A percentile compares a stretch with the other conserved stretches of the same genome.
Conservation (phyloP, 2,888 invertebrate species). For the Phorcus lineatus region DNA sequence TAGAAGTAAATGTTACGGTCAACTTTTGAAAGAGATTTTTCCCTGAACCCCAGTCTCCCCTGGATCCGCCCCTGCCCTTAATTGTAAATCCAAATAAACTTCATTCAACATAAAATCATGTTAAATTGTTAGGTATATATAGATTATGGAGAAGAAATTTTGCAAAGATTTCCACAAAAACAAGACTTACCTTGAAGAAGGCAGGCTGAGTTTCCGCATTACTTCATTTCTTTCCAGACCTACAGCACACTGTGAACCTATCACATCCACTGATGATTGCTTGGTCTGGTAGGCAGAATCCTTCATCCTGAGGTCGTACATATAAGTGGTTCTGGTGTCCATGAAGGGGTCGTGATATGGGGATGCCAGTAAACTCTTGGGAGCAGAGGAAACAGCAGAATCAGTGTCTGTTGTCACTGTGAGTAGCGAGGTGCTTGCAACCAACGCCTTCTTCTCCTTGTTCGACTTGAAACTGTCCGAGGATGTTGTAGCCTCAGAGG, state of each 20-base stretch:
- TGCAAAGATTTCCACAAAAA: too few species aligned
- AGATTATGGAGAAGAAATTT: too few species aligned
- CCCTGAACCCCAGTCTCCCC: too few species aligned
- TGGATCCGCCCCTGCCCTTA: too few species aligned
- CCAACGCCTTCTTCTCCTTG: conserved; percentile 1
- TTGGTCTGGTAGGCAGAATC: conserved; percentile 70
- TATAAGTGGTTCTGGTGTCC: background rate
- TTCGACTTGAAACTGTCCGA: background rate
- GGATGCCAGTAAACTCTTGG: conserved; percentile 34
- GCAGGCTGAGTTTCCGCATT: conserved; percentile 3
- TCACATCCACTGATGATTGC: conserved; percentile 60
- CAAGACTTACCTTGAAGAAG: conserved; percentile 22
- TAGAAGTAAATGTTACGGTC: too few species aligned
- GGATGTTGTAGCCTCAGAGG: background rate
- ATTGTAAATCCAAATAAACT: too few species aligned
- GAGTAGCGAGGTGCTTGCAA: background rate
- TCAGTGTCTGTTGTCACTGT: conserved; percentile 38
- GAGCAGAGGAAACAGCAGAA: conserved; percentile 36
- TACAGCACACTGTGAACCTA: background rate
- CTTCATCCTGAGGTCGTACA: background rate
- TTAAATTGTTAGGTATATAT: too few species aligned
- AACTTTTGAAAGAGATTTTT: too few species aligned
- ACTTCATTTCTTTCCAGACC: background rate
- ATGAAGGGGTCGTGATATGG: conserved; percentile 19
- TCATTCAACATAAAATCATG: too few species aligned